A percentile compares a stretch with the other conserved stretches of the same genome.
phyloP scores from a whole-genome alignment of 2,113 vertebrate genomes.

The Brachyhypopomus gauderio region DNA sequence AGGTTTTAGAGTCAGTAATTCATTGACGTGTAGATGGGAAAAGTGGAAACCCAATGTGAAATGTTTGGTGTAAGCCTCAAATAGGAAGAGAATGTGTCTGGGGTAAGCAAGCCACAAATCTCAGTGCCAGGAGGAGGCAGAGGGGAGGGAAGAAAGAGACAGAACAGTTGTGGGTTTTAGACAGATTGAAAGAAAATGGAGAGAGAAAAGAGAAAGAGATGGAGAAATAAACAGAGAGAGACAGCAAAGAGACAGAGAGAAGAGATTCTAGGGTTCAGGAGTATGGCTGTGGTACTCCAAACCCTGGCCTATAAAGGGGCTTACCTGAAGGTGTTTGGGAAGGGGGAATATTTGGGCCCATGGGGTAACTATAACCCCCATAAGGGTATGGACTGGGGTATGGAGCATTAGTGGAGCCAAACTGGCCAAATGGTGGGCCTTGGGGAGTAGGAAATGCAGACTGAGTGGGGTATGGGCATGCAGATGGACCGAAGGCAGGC shows the following conservation, averaged over 20 bases:
- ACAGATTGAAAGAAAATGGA: constrained; percentile 1
- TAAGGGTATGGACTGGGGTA: constrained; percentile 72
- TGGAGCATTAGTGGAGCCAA: constrained; percentile 60
- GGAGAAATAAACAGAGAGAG: neutral
- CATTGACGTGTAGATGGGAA: constrained; percentile 11
- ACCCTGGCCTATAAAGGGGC: constrained; percentile 73
- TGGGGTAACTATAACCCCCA: constrained; percentile 71
- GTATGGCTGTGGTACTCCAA: constrained; percentile 75
- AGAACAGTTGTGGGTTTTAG: neutral
- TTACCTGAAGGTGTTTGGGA: constrained; percentile 71
- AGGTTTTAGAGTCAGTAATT: constrained; percentile 10
- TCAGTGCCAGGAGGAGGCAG: constrained; percentile 35
- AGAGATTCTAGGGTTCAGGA: constrained; percentile 67
- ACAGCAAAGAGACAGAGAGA: neutral
- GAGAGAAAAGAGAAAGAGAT: constrained; percentile 4
- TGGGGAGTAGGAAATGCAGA: constrained; percentile 69
- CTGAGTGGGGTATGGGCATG: constrained; percentile 75
- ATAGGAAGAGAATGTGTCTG: constrained; percentile 42
- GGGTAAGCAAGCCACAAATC: constrained; percentile 46
- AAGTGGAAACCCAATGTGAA: constrained; percentile 18
- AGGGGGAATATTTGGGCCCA: constrained; percentile 61
- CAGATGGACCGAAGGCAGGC: constrained; percentile 53
- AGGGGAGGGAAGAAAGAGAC: constrained; percentile 14
- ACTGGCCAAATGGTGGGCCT: constrained; percentile 73
- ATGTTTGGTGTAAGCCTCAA: constrained; percentile 45